Evolutionary conservation across 2,888 invertebrate species (phyloP), one percentile per base, ranked within the genome.

Genomic region (Brachyopa scutellaris): DNA sequence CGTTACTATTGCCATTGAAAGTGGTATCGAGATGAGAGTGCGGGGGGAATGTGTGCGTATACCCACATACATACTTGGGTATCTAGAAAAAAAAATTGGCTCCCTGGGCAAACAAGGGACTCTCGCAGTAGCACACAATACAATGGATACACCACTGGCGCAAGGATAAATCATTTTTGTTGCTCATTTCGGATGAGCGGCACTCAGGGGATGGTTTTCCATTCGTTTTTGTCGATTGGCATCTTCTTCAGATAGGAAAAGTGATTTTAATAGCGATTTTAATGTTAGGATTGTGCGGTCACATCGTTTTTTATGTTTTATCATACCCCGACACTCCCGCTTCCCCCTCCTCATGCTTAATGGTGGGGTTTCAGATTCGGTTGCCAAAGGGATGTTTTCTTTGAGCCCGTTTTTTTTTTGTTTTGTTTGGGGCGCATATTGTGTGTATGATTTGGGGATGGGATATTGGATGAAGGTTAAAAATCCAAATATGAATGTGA

Each of bases 221-320:
- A 69, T 76, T 83, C 67, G 66, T 66, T 72, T 72, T 77, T 82
- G 61, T 83, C 77, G 73, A 83, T 83, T 73, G 77, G 83, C 67
- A 83, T 83, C 83, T 73, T 83, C 67, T 67, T 78, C 51, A 83
- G 83, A 83, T 78, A 78, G 66, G 36, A 78, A 83, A 83, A 78
- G 77, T 78, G 83, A 83, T 83, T 78, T 83, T 83, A 83, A 83
- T 83, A 72, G 83, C 76, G 77, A 73, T 83, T 83, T 83, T 83
- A 83, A 83, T 83, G 83, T 73, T 78, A 67, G 78, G 57, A 83
- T 67, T 78, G 77, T 77, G 78, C 76, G 83, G 83, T 83, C 83
- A 83, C 78, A 83, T 83, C 78, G 83, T 78, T 83, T 83, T 83
- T 83, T 83, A 83, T 83, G 83, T 78, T 78, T 73, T 55, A 61